Evolutionary conservation across 2,888 invertebrate genomes (phyloP).

Genomic region (Frankliniella intonsa): DNA sequence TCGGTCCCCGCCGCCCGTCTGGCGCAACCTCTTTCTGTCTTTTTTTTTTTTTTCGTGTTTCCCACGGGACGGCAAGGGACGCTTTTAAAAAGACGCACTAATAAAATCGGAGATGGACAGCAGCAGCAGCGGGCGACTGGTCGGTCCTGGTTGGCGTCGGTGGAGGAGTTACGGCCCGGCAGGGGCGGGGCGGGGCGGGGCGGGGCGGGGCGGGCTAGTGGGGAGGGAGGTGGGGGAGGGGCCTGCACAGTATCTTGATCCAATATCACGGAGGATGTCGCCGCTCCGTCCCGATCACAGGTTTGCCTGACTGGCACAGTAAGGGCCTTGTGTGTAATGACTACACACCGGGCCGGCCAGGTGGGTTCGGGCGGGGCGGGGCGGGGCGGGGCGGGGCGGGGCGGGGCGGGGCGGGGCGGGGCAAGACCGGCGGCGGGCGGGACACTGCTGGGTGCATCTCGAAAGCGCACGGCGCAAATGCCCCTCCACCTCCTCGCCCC

Average conservation of each 20-base stretch:
- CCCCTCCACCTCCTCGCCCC: too few relatives aligned
- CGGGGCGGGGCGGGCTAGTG: constrained; percentile 32
- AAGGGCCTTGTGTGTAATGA: background rate
- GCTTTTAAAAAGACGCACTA: background rate
- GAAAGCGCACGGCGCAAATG: too few relatives aligned
- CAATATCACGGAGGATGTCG: constrained; percentile 29
- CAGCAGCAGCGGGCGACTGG: background rate
- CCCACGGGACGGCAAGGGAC: background rate
- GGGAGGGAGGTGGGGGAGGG: background rate
- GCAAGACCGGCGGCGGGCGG: constrained; percentile 31
- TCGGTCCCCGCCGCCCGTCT: background rate
- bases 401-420: constrained; percentile 31
- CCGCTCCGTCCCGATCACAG: background rate
- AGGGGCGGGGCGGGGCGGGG: constrained; percentile 28
- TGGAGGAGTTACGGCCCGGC: constrained; percentile 4
- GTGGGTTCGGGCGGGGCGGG: constrained; percentile 29
- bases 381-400: constrained; percentile 29
- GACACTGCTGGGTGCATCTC: constrained; percentile 8
- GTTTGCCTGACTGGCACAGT: background rate
- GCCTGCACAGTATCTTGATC: constrained; percentile 29
- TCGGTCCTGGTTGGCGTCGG: constrained; percentile 3
- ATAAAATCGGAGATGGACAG: constrained; percentile 16
- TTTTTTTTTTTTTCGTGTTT: background rate
- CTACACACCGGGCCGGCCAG: background rate
- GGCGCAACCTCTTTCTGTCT: constrained; percentile 6